Evolutionary conservation across 2,888 invertebrate species (phyloP), one percentile per base, ranked within the genome.

Genomic region (Cacoxenus indagator): DNA sequence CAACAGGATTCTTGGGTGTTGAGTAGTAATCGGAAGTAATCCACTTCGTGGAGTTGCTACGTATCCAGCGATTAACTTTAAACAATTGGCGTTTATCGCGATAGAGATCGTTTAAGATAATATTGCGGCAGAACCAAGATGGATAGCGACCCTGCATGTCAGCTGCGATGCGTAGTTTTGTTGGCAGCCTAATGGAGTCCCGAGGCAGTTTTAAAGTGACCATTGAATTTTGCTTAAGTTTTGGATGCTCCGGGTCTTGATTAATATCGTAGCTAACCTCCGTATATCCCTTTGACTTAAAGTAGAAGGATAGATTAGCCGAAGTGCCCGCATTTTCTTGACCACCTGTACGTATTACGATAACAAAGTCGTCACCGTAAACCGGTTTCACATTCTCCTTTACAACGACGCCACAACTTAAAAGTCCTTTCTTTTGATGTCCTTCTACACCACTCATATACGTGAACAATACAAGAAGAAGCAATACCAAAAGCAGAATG

Each of bases 291-390:
- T 26, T 17, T 0, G 75, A 64, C 45, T 75, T 70, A 19, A 74
- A 66, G 48, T 70, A 75, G 0, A 74, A 43, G 4, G 61, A 51
- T 0, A 74, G n/a, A 26, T 74, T 75, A 0, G 74, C 72, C 0
- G 74, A 68, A n/a, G 70, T 75, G 1, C 74, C 74, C 0, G 75
- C 70, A 46, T 72, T 67, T 22, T 65, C 67, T 6, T 64, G 73
- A 0, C 75, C 75, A 0, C 74, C 74, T 1, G 74, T 74, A 2
- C 31, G 27, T 1, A 74, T n/a, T 9, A 72, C 8, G 0, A 74
- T 4, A 0, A 75, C 43, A 3, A 74, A 11, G 22, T 72, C 67
- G 0, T 64, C 8, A 1, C 29, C 68, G 2, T 19, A 29, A 11
- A n/a, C 14, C 31, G 45, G 14, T 1, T 3, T 6, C 0, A 46